These are phyloP conservation scores for Nomada ferruginata DNA, from an alignment of 2,888 invertebrate genomes.

Conservation along the genomic window DNA sequence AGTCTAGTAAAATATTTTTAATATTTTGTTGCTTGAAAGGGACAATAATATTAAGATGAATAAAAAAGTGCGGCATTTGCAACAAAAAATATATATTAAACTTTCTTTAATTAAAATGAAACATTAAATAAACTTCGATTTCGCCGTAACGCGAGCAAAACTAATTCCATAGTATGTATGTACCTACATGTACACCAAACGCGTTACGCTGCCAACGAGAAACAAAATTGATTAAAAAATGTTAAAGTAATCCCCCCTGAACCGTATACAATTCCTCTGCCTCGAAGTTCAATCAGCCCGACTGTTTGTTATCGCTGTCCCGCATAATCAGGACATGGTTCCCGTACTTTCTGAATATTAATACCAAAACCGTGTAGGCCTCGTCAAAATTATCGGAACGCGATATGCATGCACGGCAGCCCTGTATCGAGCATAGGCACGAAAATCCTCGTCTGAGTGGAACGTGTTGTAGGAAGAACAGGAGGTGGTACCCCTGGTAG, in stretches of 20 bases:
- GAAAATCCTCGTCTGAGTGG: constrained; percentile 46
- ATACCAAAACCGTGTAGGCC: constrained; percentile 51
- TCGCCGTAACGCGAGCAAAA: no score
- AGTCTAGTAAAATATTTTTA: no score
- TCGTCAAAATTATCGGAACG: constrained; percentile 43
- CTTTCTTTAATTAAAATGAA: no score
- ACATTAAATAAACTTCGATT: no score
- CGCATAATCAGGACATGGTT: constrained; percentile 29
- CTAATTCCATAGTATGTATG: no score
- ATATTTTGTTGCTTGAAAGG: no score
- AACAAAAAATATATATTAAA: no score
- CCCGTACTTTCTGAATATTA: constrained; percentile 38
- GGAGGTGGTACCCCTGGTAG: constrained; percentile 70
- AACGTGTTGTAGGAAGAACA: constrained; percentile 62
- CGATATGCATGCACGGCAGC: constrained; percentile 36
- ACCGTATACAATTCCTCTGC: background rate
- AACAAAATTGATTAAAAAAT: background rate
- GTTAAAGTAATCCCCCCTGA: background rate
- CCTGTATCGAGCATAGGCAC: constrained; percentile 10
- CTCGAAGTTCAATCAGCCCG: constrained; percentile 6
- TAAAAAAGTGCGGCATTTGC: no score
- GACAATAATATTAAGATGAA: no score
- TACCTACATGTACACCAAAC: background rate
- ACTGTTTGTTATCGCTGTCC: constrained; percentile 2
- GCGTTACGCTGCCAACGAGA: background rate